These are phyloP conservation scores for Silurus aristotelis DNA, from an alignment of 2,797 vertebrate genomes.

Conservation along the genomic window DNA sequence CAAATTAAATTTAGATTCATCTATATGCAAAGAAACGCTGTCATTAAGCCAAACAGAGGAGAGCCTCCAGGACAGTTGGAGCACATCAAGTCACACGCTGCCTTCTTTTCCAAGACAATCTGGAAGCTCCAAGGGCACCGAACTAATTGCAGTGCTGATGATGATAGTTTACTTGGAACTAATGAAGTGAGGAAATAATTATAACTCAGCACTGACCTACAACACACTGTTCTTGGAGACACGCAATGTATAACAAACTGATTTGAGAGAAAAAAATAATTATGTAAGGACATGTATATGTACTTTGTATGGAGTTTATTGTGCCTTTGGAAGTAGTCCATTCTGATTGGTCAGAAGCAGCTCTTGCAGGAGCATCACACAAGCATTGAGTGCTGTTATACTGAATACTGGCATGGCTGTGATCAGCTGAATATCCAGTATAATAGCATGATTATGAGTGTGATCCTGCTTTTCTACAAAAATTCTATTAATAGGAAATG, in stretches of 20 bases:
- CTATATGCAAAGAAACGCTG: background rate
- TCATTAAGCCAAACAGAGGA: slow-evolving; percentile 36
- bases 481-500: background rate
- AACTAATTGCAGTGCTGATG: slow-evolving; percentile 77
- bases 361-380: background rate
- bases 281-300: background rate
- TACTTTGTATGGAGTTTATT: too few species aligned
- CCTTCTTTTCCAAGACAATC: slow-evolving; percentile 76
- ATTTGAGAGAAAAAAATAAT: slow-evolving; percentile 1
- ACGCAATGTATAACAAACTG: slow-evolving; percentile 43
- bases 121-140: slow-evolving; percentile 76
- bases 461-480: background rate
- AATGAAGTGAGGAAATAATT: slow-evolving; percentile 85
- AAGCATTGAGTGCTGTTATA: background rate
- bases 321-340: background rate
- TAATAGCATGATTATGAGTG: background rate
- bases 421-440: background rate
- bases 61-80: slow-evolving; percentile 29
- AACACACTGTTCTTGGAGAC: slow-evolving; percentile 73
- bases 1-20: background rate
- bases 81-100: slow-evolving; percentile 65
- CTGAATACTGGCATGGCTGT: background rate
- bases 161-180: slow-evolving; percentile 79
- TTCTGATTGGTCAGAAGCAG: background rate
- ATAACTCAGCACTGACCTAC: slow-evolving; percentile 77